Percentiles rank a stretch among this genome's conserved stretches.
Evolutionary conservation across 2,113 vertebrate species (phyloP).

Genomic region (Alexandromys fortis): DNA sequence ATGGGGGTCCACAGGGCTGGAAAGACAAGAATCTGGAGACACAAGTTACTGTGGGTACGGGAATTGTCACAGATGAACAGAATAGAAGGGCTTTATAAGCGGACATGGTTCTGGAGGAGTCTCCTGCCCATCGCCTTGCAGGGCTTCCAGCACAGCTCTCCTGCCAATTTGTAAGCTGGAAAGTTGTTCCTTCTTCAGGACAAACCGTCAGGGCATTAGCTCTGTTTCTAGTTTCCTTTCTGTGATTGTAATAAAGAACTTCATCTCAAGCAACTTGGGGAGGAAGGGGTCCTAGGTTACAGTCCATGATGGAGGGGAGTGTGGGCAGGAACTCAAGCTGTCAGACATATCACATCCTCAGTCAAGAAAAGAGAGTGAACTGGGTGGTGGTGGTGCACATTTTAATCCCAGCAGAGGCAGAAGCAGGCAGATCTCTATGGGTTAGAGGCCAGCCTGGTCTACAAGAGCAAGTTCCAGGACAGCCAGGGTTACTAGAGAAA

Average conservation of each 20-base stretch:
- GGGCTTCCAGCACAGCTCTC: background rate
- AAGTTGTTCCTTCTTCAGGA: constrained; percentile 34
- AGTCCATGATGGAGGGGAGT: background rate
- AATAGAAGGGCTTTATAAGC: background rate
- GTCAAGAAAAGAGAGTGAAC: background rate
- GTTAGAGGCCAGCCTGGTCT: background rate
- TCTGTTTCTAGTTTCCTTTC: background rate
- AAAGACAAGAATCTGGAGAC: background rate
- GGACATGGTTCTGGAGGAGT: background rate
- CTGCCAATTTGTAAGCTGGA: background rate
- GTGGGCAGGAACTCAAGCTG: background rate
- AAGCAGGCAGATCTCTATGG: background rate
- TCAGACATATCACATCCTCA: background rate
- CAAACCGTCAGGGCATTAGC: background rate
- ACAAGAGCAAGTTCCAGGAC: background rate
- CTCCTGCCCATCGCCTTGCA: background rate
- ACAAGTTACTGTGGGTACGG: background rate
- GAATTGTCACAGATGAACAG: background rate
- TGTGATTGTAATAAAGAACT: background rate
- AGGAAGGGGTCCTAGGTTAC: background rate
- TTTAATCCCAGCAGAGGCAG: background rate
- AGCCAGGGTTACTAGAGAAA: too few species aligned
- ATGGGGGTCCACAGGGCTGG: background rate
- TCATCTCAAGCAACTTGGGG: background rate
- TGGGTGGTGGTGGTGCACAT: background rate